Conservation (phyloP, 2,113 vertebrate species). For the Lipotes vexillifer region DNA sequence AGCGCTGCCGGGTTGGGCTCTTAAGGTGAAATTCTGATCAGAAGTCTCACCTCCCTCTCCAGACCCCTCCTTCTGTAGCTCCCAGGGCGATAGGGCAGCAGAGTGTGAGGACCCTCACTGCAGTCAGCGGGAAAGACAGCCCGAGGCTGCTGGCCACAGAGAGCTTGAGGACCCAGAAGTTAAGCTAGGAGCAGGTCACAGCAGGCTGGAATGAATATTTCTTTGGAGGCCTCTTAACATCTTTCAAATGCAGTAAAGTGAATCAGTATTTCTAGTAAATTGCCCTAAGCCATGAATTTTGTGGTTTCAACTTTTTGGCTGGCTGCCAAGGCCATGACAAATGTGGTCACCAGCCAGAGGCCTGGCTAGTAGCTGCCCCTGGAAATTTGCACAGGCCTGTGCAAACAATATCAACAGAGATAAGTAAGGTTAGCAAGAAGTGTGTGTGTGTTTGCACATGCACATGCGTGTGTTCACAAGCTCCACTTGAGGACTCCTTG, state of each 20-base stretch:
- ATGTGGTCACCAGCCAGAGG: not conserved
- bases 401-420: not conserved
- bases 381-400: not conserved
- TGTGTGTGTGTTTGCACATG: not conserved
- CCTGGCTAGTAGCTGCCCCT: not conserved
- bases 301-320: not conserved
- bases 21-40: not conserved
- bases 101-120: not conserved
- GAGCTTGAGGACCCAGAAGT: not conserved
- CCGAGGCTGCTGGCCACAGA: not conserved
- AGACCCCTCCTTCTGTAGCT: not conserved
- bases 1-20: not conserved
- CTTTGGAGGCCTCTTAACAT: not conserved
- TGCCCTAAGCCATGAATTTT: not conserved
- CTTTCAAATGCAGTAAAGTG: constrained; percentile 10
- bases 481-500: not conserved
- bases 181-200: not conserved
- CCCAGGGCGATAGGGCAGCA: not conserved
- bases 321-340: not conserved
- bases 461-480: not conserved
- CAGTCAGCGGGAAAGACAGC: not conserved
- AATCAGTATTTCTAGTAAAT: constrained; percentile 4
- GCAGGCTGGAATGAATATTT: not conserved
- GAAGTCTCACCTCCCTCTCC: not conserved
- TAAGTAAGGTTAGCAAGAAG: not conserved